A percentile compares a stretch with the other conserved stretches of the same genome.
phyloP scores from a whole-genome alignment of 2,797 vertebrate genomes.

The Ptychobarbus kaznakovi region DNA sequence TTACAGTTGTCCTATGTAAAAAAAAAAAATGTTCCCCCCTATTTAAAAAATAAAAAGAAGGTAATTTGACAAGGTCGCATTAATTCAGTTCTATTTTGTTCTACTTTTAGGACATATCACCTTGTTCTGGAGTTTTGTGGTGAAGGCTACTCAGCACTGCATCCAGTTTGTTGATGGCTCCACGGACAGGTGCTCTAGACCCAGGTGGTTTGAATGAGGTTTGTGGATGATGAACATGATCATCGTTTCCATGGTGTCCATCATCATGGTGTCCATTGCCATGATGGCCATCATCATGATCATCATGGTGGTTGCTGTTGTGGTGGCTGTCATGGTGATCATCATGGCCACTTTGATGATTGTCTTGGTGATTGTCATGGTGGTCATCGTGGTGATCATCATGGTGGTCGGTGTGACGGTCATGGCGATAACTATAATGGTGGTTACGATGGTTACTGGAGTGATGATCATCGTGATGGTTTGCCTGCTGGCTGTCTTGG shows the following conservation, averaged over 20 bases:
- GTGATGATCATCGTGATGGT: constrained; percentile 53
- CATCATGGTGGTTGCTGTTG: constrained; percentile 38
- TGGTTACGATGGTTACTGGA: constrained; percentile 49
- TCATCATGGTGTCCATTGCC: constrained; percentile 35
- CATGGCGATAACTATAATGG: constrained; percentile 44
- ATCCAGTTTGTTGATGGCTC: constrained; percentile 73
- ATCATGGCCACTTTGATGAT: neutral
- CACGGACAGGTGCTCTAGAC: constrained; percentile 30
- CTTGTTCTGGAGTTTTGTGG: constrained; percentile 67
- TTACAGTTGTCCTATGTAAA: too few relatives aligned
- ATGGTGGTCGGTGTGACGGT: constrained; percentile 44
- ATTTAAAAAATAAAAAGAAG: neutral
- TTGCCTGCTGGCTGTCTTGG: constrained; percentile 43
- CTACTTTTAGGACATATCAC: constrained; percentile 55
- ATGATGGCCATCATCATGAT: constrained; percentile 33
- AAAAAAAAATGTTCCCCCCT: too few relatives aligned
- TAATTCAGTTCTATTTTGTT: neutral
- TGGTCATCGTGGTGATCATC: constrained; percentile 52
- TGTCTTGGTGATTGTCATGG: constrained; percentile 32
- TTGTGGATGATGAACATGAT: constrained; percentile 48
- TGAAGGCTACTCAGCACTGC: constrained; percentile 74
- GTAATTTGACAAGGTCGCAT: neutral
- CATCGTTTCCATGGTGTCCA: constrained; percentile 39
- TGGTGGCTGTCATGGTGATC: constrained; percentile 27
- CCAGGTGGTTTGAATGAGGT: constrained; percentile 64